These are phyloP conservation scores for Ginglymostoma cirratum DNA, from an alignment of 2,113 vertebrate species.

Conservation along the genomic window DNA sequence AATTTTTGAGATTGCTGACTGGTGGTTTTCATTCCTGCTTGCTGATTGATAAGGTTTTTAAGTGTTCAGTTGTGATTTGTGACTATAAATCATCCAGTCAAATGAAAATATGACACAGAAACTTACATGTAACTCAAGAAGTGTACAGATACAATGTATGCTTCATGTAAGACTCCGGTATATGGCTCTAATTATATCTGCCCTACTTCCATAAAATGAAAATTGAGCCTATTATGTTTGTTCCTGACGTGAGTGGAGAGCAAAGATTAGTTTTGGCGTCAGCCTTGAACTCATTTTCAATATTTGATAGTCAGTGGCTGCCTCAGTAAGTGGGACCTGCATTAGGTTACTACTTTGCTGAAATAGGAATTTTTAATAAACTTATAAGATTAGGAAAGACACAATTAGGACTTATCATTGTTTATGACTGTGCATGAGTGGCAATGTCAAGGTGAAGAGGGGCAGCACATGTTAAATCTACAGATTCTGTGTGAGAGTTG, in stretches of 20 bases:
- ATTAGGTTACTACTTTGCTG: not conserved
- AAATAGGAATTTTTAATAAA: not conserved
- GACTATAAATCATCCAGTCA: not conserved
- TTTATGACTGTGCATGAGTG: not conserved
- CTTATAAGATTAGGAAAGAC: not conserved
- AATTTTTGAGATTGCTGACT: not conserved
- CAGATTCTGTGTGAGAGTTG: not conserved
- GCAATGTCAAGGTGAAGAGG: not conserved
- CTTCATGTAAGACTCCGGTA: not conserved
- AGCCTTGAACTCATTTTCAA: constrained; percentile 2
- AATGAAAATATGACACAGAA: not conserved
- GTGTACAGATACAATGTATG: not conserved
- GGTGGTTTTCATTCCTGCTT: not conserved
- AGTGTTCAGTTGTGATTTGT: not conserved
- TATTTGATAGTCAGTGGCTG: not conserved
- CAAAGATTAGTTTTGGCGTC: not conserved
- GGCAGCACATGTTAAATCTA: not conserved
- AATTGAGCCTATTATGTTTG: not conserved
- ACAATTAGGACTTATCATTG: not conserved
- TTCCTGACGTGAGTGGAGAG: not conserved
- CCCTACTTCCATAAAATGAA: not conserved
- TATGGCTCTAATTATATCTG: not conserved
- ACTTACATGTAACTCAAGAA: not conserved
- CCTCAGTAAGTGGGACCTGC: not conserved
- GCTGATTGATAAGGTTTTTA: not conserved